Conservation (phyloP, 2,888 invertebrate genomes). For the Geotrupes spiniger region DNA sequence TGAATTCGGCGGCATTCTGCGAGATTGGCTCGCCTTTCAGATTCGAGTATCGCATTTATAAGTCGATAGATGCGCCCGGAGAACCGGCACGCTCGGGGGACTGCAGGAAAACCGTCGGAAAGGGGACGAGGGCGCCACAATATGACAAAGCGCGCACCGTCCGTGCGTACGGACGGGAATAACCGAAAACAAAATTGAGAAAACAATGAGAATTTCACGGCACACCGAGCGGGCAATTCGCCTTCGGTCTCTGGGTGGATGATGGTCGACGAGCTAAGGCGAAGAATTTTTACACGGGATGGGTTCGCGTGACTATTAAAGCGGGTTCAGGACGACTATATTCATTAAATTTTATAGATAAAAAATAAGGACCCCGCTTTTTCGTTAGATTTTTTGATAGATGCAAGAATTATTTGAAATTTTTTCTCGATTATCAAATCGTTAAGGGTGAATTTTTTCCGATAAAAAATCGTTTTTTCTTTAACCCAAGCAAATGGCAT, state of each 20-base stretch:
- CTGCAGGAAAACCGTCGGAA: background rate
- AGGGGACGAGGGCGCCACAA: conserved; percentile 16
- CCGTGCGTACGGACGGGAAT: conserved; percentile 22
- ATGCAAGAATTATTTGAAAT: too few species aligned
- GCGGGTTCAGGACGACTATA: too few species aligned
- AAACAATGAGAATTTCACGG: conserved; percentile 35
- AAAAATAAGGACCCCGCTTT: too few species aligned
- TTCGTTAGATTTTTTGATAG: too few species aligned
- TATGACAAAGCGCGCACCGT: conserved; percentile 19
- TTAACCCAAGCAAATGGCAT: too few species aligned
- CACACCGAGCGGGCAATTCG: conserved; percentile 32
- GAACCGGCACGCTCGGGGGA: too few species aligned
- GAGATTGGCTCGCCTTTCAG: conserved; percentile 5
- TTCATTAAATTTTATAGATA: too few species aligned
- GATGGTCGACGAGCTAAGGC: conserved; percentile 18
- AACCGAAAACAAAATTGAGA: conserved; percentile 31
- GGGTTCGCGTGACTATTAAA: too few species aligned
- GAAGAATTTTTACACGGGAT: too few species aligned
- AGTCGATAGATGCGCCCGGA: conserved; percentile 3
- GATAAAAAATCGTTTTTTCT: too few species aligned
- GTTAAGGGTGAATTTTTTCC: too few species aligned
- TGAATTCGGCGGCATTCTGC: conserved; percentile 10
- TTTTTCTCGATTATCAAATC: too few species aligned
- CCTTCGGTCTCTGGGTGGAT: conserved; percentile 31
- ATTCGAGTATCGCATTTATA: conserved; percentile 10